phyloP scores from a whole-genome alignment of 2,888 invertebrate genomes.

The Phragmatobia fuliginosa region DNA sequence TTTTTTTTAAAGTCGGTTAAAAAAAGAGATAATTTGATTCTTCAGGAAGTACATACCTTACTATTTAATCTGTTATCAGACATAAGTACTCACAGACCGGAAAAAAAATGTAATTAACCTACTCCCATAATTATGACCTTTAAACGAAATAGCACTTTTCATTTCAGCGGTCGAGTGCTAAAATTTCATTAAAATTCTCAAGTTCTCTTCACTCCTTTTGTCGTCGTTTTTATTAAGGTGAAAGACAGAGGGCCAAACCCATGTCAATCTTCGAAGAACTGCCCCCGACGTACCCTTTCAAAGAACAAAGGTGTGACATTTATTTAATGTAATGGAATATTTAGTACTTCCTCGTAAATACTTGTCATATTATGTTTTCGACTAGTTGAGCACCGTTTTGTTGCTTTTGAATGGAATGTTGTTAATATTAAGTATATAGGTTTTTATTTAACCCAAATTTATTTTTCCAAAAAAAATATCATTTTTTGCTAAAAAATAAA shows the following conservation, averaged over 20 bases:
- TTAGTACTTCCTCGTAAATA: not conserved
- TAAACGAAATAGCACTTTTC: not conserved
- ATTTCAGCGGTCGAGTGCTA: not conserved
- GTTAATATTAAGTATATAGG: too few relatives aligned
- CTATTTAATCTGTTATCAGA: too few relatives aligned
- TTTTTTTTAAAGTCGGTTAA: too few relatives aligned
- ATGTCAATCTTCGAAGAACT: not conserved
- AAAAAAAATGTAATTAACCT: not conserved
- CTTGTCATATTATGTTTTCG: not conserved
- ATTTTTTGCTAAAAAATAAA: too few relatives aligned
- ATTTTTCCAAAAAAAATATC: too few relatives aligned
- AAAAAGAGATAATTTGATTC: too few relatives aligned
- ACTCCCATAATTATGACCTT: not conserved
- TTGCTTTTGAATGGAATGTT: too few relatives aligned
- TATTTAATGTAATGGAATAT: slow-evolving; percentile 3
- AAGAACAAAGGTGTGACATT: not conserved
- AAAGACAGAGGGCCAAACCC: not conserved
- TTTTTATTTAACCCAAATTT: too few relatives aligned
- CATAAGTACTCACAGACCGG: too few relatives aligned
- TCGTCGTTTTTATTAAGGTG: not conserved
- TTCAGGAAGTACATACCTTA: too few relatives aligned
- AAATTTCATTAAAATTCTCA: not conserved
- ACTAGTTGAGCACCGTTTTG: too few relatives aligned
- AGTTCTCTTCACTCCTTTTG: not conserved
- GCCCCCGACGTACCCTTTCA: not conserved